Evolutionary conservation across 37 sponge, comb jelly and placozoan genomes (phyloP).

Genomic region (Spongilla lacustris): DNA sequence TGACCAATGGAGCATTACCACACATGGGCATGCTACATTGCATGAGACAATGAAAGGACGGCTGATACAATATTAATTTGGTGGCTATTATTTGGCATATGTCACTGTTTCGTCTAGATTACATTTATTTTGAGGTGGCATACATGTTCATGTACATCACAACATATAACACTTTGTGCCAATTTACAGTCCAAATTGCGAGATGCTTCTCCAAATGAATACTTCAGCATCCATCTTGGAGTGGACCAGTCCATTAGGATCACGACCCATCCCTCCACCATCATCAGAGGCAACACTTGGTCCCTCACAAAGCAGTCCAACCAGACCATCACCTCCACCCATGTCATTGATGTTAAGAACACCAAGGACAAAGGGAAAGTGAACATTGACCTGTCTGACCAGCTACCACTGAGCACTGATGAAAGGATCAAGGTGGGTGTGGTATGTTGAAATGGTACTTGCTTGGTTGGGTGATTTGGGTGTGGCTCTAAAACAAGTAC

Average conservation of each 20-base stretch:
- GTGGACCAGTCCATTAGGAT: conserved; percentile 64
- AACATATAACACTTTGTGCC: too few relatives aligned
- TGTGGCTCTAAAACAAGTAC: too few relatives aligned
- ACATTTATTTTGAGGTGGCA: background rate
- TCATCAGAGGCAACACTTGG: conserved; percentile 19
- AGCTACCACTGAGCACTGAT: conserved; percentile 72
- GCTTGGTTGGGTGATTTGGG: too few relatives aligned
- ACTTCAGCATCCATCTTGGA: conserved; percentile 59
- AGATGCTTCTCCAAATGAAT: conserved; percentile 48
- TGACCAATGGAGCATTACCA: too few relatives aligned
- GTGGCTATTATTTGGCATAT: too few relatives aligned
- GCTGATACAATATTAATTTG: too few relatives aligned
- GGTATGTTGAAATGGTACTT: too few relatives aligned
- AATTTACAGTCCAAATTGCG: conserved; percentile 29
- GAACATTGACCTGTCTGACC: conserved; percentile 58
- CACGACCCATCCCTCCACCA: conserved; percentile 43
- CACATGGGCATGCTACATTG: too few relatives aligned
- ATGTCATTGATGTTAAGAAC: conserved; percentile 69
- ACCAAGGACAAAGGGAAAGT: conserved; percentile 18
- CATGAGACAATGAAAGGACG: too few relatives aligned
- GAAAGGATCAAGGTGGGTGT: conserved; percentile 76
- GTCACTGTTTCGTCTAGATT: too few relatives aligned
- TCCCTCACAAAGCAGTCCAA: conserved; percentile 7
- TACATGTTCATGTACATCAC: too few relatives aligned
- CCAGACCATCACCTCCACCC: conserved; percentile 34